Conservation (phyloP, 1,140 invertebrate genomes). For the Phocides pigmalion region DNA sequence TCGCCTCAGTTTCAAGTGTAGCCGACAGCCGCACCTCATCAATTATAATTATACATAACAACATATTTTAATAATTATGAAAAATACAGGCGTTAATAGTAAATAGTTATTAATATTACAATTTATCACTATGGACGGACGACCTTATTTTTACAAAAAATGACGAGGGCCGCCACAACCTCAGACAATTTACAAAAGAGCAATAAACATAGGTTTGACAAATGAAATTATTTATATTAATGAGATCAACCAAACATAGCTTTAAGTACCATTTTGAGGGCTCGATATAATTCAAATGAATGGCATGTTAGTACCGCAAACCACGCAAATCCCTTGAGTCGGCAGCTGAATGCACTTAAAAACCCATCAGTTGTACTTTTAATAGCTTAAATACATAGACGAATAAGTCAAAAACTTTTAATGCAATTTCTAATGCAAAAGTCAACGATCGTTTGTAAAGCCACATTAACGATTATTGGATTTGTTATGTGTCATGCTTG, state of each 20-base stretch:
- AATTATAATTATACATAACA: too few species aligned
- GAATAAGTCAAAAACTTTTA: not conserved
- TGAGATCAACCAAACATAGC: conserved; percentile 55
- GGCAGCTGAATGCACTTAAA: too few species aligned
- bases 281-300: conserved; percentile 38
- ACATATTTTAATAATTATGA: not conserved
- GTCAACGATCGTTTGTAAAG: too few species aligned
- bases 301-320: conserved; percentile 37
- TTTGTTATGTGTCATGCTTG: too few species aligned
- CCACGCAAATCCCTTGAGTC: conserved; percentile 22
- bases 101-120: conserved; percentile 16
- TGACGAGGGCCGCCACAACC: conserved; percentile 45
- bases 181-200: not conserved
- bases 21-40: too few species aligned
- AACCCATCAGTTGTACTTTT: not conserved
- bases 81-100: not conserved
- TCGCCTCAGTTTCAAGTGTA: too few species aligned
- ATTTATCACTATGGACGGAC: conserved; percentile 42
- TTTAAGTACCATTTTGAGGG: conserved; percentile 51
- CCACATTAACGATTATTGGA: too few species aligned
- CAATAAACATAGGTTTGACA: conserved; percentile 3
- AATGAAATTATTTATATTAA: conserved; percentile 39
- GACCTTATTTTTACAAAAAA: conserved; percentile 20
- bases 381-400: not conserved
- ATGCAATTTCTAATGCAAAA: too few species aligned